Conservation (phyloP, 1,140 invertebrate species). For the Drosophila kurseongensis region DNA sequence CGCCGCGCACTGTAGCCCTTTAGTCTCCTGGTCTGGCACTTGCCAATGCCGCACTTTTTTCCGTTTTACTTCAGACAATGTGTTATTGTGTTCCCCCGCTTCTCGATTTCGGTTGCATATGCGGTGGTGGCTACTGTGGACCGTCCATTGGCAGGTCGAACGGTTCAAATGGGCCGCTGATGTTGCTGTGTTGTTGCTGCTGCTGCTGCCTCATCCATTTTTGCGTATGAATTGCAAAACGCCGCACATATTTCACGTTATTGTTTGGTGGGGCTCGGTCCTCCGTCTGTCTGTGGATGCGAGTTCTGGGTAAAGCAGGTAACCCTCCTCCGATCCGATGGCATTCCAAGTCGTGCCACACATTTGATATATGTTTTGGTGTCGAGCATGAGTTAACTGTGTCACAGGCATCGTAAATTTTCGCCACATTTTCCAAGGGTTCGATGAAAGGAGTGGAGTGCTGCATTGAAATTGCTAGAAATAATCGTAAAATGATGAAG, state of each 20-base stretch:
- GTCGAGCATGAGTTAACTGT: conserved; percentile 83
- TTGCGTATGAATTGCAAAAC: conserved; percentile 83
- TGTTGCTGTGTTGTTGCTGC: conserved; percentile 12
- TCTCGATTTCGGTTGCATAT: conserved; percentile 38
- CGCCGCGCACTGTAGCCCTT: conserved; percentile 27
- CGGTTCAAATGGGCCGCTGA: conserved; percentile 73
- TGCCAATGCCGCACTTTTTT: conserved; percentile 38
- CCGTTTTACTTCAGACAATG: conserved; percentile 55
- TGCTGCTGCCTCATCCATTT: conserved; percentile 65
- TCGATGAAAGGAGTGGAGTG: conserved; percentile 11
- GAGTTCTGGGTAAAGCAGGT: conserved; percentile 45
- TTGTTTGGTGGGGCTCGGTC: conserved; percentile 59
- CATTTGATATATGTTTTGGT: conserved; percentile 83
- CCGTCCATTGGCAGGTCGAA: conserved; percentile 39
- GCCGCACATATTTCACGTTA: conserved; percentile 83
- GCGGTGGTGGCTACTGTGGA: conserved; percentile 61
- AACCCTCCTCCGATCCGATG: conserved; percentile 29
- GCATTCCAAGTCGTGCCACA: conserved; percentile 79
- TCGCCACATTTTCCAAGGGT: conserved; percentile 65
- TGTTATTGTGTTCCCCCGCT: conserved; percentile 62
- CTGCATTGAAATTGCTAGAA: conserved; percentile 80
- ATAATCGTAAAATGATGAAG: conserved; percentile 83
- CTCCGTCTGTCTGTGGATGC: conserved; percentile 7
- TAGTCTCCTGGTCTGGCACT: conserved; percentile 15
- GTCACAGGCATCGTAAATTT: conserved; percentile 83